phyloP scores from a whole-genome alignment of 2,797 vertebrate species.

The Heliangelus exortis region DNA sequence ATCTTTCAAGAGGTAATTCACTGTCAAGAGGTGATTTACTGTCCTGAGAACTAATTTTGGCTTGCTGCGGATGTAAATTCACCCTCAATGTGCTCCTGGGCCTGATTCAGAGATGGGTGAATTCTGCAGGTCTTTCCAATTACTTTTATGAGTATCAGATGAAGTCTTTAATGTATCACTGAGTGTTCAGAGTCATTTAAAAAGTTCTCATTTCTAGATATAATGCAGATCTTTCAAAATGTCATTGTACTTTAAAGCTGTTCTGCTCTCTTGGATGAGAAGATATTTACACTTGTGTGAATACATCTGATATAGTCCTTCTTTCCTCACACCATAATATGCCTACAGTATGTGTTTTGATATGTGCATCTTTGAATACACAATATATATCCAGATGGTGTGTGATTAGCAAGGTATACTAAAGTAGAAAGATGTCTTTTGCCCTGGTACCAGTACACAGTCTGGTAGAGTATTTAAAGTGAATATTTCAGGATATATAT shows the following conservation, averaged over 20 bases:
- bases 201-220: constrained; percentile 43
- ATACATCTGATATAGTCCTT: constrained; percentile 56
- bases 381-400: constrained; percentile 66
- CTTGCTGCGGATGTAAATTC: constrained; percentile 37
- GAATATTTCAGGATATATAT: constrained; percentile 42
- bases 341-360: constrained; percentile 62
- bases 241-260: constrained; percentile 68
- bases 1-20: constrained; percentile 5
- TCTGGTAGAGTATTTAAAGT: constrained; percentile 48
- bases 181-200: constrained; percentile 42
- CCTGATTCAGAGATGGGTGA: constrained; percentile 43
- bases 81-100: not conserved
- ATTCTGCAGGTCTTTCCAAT: constrained; percentile 57
- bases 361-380: constrained; percentile 65
- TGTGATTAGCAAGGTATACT: constrained; percentile 55
- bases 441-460: constrained; percentile 54
- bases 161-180: constrained; percentile 55
- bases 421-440: constrained; percentile 50
- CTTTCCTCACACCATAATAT: constrained; percentile 39
- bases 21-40: constrained; percentile 21
- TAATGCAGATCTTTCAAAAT: constrained; percentile 61
- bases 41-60: constrained; percentile 24
- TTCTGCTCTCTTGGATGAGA: constrained; percentile 61
- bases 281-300: constrained; percentile 68
- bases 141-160: constrained; percentile 56